phyloP scores from a whole-genome alignment of 2,113 vertebrate species.

The Microcebus lehilahytsara region DNA sequence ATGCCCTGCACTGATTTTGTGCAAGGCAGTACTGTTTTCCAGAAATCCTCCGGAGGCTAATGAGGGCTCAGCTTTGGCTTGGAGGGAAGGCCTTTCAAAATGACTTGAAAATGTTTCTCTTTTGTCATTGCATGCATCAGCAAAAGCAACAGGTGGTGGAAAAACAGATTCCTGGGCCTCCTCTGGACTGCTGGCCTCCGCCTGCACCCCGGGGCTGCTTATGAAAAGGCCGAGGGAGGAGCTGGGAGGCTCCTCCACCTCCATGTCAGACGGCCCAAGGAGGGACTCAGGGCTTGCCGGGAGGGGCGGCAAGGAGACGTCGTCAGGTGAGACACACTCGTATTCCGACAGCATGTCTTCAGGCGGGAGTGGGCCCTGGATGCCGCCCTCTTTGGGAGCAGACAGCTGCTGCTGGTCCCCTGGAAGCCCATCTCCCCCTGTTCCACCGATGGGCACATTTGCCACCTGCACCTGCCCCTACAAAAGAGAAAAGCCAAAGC shows the following conservation, averaged over 20 bases:
- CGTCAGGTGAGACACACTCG: slow-evolving; percentile 92
- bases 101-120: slow-evolving; percentile 78
- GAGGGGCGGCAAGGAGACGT: slow-evolving; percentile 93
- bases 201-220: slow-evolving; percentile 81
- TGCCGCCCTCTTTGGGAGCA: slow-evolving; percentile 70
- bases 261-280: slow-evolving; percentile 86
- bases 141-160: slow-evolving; percentile 80
- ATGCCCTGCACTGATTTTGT: slow-evolving; percentile 74
- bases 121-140: slow-evolving; percentile 66
- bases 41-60: slow-evolving; percentile 80
- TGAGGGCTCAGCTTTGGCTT: slow-evolving; percentile 80
- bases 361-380: slow-evolving; percentile 82
- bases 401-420: slow-evolving; percentile 72
- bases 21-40: slow-evolving; percentile 77
- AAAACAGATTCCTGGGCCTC: slow-evolving; percentile 60
- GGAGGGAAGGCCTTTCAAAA: slow-evolving; percentile 75
- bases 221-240: slow-evolving; percentile 82
- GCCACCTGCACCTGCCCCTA: slow-evolving; percentile 70
- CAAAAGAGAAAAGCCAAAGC: slow-evolving; percentile 23
- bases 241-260: slow-evolving; percentile 86
- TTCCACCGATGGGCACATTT: slow-evolving; percentile 66
- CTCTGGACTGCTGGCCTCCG: slow-evolving; percentile 66
- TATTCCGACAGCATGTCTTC: slow-evolving; percentile 90
- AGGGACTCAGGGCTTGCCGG: slow-evolving; percentile 92
- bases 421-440: slow-evolving; percentile 75